phyloP scores from a whole-genome alignment of 2,888 invertebrate species.

The Pachydiplax longipennis region DNA sequence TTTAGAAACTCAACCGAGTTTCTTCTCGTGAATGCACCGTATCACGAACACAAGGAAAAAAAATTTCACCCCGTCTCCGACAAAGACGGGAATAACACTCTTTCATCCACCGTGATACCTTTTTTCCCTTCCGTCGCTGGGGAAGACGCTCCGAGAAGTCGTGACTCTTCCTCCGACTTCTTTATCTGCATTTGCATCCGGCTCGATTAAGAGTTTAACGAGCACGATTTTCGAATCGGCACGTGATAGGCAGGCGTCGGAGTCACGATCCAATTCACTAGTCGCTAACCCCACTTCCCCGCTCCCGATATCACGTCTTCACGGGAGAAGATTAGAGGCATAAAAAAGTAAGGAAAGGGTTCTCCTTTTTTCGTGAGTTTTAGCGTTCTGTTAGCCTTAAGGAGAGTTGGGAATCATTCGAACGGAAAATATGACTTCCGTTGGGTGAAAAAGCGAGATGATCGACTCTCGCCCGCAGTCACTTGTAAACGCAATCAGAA shows the following conservation, averaged over 20 bases:
- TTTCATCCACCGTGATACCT: not conserved
- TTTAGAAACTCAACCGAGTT: no score
- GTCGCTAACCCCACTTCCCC: not conserved
- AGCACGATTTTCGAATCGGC: constrained; percentile 35
- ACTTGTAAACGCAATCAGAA: not conserved
- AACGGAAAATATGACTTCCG: constrained; percentile 33
- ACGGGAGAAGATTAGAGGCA: not conserved
- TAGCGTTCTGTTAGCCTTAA: constrained; percentile 20
- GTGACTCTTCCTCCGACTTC: not conserved
- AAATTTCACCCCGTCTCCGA: no score
- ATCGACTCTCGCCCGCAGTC: not conserved
- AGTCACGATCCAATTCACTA: constrained; percentile 33
- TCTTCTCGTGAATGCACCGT: no score
- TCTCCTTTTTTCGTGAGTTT: not conserved
- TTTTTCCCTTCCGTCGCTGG: not conserved
- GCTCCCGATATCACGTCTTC: not conserved
- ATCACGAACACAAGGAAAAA: no score
- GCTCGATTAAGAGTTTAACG: constrained; percentile 28
- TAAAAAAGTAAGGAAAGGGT: not conserved
- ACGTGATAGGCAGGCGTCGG: constrained; percentile 25
- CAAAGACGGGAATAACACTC: no score
- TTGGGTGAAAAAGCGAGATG: not conserved
- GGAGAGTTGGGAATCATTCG: constrained; percentile 7
- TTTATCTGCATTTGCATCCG: constrained; percentile 2
- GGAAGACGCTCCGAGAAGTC: not conserved